Base-by-base conservation (phyloP, 2,113 vertebrate species). In the Anser brachyrhynchus region DNA sequence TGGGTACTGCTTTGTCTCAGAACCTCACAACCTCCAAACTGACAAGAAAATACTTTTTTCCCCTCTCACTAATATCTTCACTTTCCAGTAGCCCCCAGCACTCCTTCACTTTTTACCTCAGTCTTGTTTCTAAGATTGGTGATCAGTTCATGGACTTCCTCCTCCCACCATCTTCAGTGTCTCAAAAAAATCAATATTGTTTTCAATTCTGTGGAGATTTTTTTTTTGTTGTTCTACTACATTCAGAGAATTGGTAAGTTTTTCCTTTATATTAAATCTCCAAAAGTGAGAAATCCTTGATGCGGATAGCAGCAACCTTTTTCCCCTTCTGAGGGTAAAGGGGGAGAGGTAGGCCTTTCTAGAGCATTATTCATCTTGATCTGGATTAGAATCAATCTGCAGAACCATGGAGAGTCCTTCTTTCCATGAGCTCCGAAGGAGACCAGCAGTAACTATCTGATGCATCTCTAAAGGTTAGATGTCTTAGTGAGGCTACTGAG, bases 381-480 rank as follows among this genome's bases (percentile, higher is more conserved):
- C 29, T 13, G 12, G 28, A 8, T 39, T 52, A 37, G 70, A 26
- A 54, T 10, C 70, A 29, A 6, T 21, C 26, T 22, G 51, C 49
- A 37, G 35, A 54, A 39, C 28, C 13, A 2, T 72, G 20, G 6
- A 29, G 49, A 10, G 28, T 54, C 49, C 8, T 72, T 28, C n/a
- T 52, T 39, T 39, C 13, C 35, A 39, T 39, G 12, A 20, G 28
- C 39, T 41, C 26, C 39, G 41, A 26, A 41, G 37, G 26, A 65
- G 39, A 9, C 17, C 28, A 20, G 41, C 26, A 26, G 39, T 37
- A n/a, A 7, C 29, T 41, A 0, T 15, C 13, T 66, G 26, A 55
- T 14, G 2, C 4, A 29, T 3, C 33, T 76, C 15, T 25, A 46
- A 10, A 25, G 28, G 2, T 41, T 25, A 0, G 8, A 0, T 8